Evolutionary conservation across 2,113 vertebrate genomes (phyloP).

Genomic region (Tupaia tana): DNA sequence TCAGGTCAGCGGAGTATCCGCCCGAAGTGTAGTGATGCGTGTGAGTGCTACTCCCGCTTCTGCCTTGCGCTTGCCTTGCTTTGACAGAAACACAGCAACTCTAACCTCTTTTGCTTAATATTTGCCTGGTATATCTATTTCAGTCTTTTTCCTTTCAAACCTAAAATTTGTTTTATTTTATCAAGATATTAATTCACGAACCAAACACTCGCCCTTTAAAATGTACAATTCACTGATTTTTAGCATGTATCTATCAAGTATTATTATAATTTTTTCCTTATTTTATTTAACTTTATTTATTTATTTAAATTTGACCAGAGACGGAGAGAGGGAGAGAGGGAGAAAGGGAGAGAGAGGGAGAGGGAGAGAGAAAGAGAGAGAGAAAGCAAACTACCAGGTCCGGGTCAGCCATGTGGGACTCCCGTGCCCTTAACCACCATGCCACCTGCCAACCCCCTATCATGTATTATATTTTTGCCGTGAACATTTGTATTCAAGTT

Average conservation of each 20-base stretch:
- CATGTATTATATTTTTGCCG: not conserved
- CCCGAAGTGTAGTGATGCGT: not conserved
- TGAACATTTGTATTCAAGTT: not conserved
- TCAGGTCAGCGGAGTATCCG: not conserved
- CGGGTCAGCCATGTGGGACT: too few species aligned
- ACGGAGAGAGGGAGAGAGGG: too few species aligned
- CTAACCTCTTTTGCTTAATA: not conserved
- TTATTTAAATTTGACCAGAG: too few species aligned
- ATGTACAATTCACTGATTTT: not conserved
- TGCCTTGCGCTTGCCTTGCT: not conserved
- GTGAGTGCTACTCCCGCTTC: not conserved
- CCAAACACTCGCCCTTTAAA: not conserved
- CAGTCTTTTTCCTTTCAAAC: not conserved
- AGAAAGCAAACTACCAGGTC: too few species aligned
- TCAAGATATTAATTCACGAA: not conserved
- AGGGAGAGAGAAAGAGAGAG: too few species aligned
- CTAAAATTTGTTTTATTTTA: not conserved
- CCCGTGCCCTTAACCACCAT: too few species aligned
- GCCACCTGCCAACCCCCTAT: too few species aligned
- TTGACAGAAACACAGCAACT: not conserved
- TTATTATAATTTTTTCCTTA: too few species aligned
- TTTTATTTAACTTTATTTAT: too few species aligned
- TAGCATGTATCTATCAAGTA: not conserved
- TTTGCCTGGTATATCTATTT: not conserved
- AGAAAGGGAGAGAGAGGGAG: too few species aligned